Evolutionary conservation across 2,888 invertebrate genomes (phyloP).

Genomic region (Plagodis dolabraria): DNA sequence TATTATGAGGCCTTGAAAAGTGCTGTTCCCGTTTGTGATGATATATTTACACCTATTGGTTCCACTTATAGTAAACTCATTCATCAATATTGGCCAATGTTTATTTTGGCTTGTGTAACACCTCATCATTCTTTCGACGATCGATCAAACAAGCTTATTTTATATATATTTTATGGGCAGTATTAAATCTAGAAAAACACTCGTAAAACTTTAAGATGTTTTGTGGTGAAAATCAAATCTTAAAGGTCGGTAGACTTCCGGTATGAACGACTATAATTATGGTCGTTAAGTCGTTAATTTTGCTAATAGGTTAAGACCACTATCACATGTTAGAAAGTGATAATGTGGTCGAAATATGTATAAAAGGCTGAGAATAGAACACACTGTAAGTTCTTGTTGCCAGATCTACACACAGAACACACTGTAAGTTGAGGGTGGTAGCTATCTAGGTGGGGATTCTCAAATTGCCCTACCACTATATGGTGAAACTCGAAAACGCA

Average conservation of each 20-base stretch:
- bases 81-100: conserved; percentile 21
- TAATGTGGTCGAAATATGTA: too few species aligned
- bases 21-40: conserved; percentile 10
- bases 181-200: conserved; percentile 11
- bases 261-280: conserved; percentile 4
- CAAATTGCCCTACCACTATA: too few species aligned
- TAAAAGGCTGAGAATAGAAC: too few species aligned
- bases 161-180: conserved; percentile 13
- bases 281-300: too few species aligned
- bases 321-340: too few species aligned
- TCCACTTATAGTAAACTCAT: conserved; percentile 15
- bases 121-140: conserved; percentile 16
- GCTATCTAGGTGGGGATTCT: too few species aligned
- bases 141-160: conserved; percentile 22
- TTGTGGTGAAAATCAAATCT: too few species aligned
- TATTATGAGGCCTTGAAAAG: conserved; percentile 9
- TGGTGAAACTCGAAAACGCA: too few species aligned
- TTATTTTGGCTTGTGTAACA: conserved; percentile 23
- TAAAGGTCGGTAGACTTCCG: conserved; percentile 4
- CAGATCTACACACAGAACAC: too few species aligned
- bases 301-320: too few species aligned
- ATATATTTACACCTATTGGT: conserved; percentile 21
- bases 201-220: neutral
- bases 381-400: too few species aligned
- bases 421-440: too few species aligned